A percentile compares a stretch with the other conserved stretches of the same genome.
Conservation (phyloP, 1,140 invertebrate species). For the Triops cancriformis region DNA sequence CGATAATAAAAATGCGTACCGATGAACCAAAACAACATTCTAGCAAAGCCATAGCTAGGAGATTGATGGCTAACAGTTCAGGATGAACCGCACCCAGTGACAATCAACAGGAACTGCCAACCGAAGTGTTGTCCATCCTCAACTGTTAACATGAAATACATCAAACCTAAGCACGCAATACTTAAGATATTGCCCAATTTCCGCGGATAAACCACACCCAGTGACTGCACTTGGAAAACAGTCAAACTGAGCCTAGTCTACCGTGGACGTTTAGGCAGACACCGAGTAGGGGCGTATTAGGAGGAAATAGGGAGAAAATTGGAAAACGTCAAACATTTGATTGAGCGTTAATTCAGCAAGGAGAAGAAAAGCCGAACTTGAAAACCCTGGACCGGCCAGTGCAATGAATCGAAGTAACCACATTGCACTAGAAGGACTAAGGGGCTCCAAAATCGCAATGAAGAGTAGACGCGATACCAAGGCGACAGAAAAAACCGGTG, state of each 20-base stretch:
- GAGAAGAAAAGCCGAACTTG: background rate
- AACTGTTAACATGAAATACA: background rate
- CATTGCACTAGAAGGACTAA: background rate
- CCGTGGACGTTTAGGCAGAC: background rate
- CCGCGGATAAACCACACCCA: conserved; percentile 8
- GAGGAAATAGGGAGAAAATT: background rate
- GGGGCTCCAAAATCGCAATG: background rate
- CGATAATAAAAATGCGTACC: no score
- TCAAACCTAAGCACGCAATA: no score
- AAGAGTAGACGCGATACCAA: background rate
- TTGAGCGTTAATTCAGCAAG: no score
- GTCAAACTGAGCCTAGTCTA: conserved; percentile 4
- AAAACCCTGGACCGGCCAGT: conserved; percentile 7
- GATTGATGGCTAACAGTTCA: background rate
- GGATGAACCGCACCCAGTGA: conserved; percentile 8
- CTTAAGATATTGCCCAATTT: background rate
- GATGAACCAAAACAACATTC: background rate
- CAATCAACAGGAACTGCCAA: background rate
- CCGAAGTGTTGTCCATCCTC: conserved; percentile 4
- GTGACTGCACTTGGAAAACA: background rate
- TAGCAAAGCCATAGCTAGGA: background rate
- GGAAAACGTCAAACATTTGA: background rate
- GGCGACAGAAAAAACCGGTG: background rate
- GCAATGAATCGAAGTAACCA: background rate
- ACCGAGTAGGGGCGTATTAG: no score